Evolutionary conservation across 2,797 vertebrate species (phyloP), one percentile per base, ranked within the genome.

Genomic region (Loriculus beryllinus): DNA sequence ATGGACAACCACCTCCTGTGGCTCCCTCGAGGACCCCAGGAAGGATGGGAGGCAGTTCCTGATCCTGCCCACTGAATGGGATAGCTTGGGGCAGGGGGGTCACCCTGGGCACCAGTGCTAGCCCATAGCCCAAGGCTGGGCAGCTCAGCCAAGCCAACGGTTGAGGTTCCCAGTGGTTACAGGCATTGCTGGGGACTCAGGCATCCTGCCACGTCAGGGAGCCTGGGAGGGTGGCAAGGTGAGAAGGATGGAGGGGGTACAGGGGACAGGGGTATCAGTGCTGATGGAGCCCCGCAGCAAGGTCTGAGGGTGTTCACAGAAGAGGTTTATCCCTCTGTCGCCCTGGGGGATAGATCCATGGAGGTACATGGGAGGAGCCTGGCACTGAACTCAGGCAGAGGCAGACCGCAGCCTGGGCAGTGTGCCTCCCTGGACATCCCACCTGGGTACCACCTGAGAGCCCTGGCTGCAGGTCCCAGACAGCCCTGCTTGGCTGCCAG

Each of bases 51-150:
- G 28, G 19, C 16, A 18, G 12, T 5, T 82, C 29, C 31, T 3
- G 4, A 14, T 43, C 22, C 22, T 60, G 25, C 47, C 10, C 5
- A 2, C 13, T 3, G 35, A 59, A 37, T 5, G 7, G 65, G 35
- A 48, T 33, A 43, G 33, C 40, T 52, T 6, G 1, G 26, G 29
- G 8, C 40, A 78, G 33, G 0, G 0, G 25, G 26, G 23, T 48
- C 23, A 86, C 17, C 13, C 47, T 43, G 21, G 14, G 10, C 17
- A 51, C 35, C 6, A 2, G 26, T 26, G 80, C 13, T 6, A 42
- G 29, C 14, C 42, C 21, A 51, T 62, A 80, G 23, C 51, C 47
- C 7, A 1, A 40, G 25, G 8, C 15, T n/a, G 35, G 39, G 57
- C 57, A 81, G 43, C 29, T 42, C 22, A 22, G 49, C 31, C 67